Conservation (phyloP, 1,140 invertebrate genomes). For the Procambarus clarkii region DNA sequence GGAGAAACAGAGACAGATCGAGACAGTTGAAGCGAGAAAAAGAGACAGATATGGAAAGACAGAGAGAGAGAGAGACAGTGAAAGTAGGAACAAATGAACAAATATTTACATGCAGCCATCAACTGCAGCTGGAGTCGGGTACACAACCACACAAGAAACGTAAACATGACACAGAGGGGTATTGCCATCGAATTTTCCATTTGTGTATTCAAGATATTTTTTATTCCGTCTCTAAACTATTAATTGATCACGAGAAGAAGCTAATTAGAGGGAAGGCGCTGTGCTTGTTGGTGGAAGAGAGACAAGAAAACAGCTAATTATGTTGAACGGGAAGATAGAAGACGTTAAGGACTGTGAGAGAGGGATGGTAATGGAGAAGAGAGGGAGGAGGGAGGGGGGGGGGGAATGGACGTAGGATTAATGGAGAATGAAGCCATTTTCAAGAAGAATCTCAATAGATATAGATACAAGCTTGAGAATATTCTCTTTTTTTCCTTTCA, state of each 20-base stretch:
- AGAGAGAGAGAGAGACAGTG: neutral
- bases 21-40: neutral
- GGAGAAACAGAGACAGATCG: neutral
- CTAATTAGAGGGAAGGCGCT: neutral
- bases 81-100: neutral
- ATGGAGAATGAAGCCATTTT: no score
- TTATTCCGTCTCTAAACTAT: neutral
- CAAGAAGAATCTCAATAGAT: no score
- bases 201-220: neutral
- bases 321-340: no score
- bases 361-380: no score
- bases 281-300: neutral
- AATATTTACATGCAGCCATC: neutral
- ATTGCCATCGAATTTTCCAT: neutral
- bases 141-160: no score
- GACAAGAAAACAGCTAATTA: neutral
- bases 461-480: no score
- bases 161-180: no score
- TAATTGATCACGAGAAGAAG: neutral
- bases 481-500: no score
- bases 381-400: no score
- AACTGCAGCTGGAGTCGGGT: neutral
- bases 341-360: no score
- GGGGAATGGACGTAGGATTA: no score
- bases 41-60: neutral